phyloP scores from a whole-genome alignment of 2,888 invertebrate species.

The Argyresthia goedartella region DNA sequence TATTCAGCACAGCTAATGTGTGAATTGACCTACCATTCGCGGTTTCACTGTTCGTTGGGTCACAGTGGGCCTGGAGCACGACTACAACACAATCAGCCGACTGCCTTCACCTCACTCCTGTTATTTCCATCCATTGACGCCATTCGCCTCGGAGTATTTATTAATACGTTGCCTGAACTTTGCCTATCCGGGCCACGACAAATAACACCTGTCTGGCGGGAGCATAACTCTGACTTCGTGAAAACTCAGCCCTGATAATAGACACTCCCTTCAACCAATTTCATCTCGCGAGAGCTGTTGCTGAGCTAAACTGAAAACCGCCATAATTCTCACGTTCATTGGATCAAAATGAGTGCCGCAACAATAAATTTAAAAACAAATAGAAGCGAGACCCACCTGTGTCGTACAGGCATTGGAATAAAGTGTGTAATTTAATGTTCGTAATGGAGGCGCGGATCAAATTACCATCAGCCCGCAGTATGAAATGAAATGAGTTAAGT shows the following conservation, averaged over 20 bases:
- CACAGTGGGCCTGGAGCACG: slow-evolving; percentile 20
- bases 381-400: not conserved
- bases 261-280: slow-evolving; percentile 10
- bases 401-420: not conserved
- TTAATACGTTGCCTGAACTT: slow-evolving; percentile 33
- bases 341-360: not conserved
- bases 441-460: slow-evolving; percentile 43
- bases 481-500: slow-evolving; percentile 31
- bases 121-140: slow-evolving; percentile 42
- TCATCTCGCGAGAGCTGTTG: slow-evolving; percentile 13
- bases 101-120: slow-evolving; percentile 28
- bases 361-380: not conserved
- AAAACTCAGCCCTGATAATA: slow-evolving; percentile 8
- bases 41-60: slow-evolving; percentile 16
- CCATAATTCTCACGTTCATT: not conserved
- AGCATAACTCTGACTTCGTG: slow-evolving; percentile 9
- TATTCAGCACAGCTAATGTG: slow-evolving; percentile 12
- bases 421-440: slow-evolving; percentile 37
- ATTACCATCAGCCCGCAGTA: slow-evolving; percentile 33
- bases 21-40: slow-evolving; percentile 15
- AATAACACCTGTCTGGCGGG: slow-evolving; percentile 30
- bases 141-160: slow-evolving; percentile 29
- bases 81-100: slow-evolving; percentile 1
- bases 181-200: slow-evolving; percentile 33
- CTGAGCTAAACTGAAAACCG: not conserved